These are phyloP conservation scores for Clunio marinus DNA, from an alignment of 2,888 invertebrate genomes.

Conservation along the genomic window DNA sequence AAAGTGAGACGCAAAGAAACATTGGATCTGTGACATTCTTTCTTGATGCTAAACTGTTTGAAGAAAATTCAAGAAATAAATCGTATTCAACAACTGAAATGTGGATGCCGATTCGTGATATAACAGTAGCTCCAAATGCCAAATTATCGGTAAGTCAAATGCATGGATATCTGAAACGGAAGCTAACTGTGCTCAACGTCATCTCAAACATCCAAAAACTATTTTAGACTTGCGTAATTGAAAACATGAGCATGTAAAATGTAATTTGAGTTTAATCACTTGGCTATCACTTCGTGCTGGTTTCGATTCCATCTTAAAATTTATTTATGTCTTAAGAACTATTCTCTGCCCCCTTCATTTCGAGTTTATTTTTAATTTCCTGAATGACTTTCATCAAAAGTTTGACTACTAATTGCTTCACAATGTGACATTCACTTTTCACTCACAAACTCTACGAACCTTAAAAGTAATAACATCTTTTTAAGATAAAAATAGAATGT, in stretches of 20 bases:
- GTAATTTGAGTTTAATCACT: conserved; percentile 13
- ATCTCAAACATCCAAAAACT: background rate
- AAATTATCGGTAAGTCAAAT: conserved; percentile 34
- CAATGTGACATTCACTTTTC: conserved; percentile 24
- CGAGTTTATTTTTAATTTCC: background rate
- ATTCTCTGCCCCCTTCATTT: too few species aligned
- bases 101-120: conserved; percentile 51
- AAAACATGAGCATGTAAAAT: background rate
- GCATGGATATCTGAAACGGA: too few species aligned
- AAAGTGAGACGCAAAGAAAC: conserved; percentile 49
- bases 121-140: conserved; percentile 42
- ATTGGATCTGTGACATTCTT: conserved; percentile 52
- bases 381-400: background rate
- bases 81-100: conserved; percentile 48
- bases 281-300: background rate
- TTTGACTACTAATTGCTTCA: conserved; percentile 15
- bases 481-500: background rate
- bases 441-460: background rate
- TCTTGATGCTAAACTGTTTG: conserved; percentile 50
- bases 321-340: background rate
- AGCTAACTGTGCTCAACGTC: background rate
- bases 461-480: background rate
- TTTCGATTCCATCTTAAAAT: background rate
- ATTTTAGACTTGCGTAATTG: too few species aligned
- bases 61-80: conserved; percentile 45